Conservation (phyloP, 2,113 vertebrate species). For the Scomber japonicus region DNA sequence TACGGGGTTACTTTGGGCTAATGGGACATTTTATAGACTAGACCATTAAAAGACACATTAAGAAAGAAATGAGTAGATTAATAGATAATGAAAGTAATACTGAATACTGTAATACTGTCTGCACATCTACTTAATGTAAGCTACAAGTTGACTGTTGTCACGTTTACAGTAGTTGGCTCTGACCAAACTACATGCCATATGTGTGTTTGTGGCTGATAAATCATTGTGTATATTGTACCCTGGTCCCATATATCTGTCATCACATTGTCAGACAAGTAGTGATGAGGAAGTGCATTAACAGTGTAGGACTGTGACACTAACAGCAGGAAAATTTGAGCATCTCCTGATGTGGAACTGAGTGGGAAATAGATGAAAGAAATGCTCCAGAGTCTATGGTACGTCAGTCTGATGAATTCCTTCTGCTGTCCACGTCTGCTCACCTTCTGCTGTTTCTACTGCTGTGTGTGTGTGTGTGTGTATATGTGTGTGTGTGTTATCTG, state of each 20-base stretch:
- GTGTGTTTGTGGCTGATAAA: constrained; percentile 14
- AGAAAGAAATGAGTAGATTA: too few relatives aligned
- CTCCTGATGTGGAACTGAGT: constrained; percentile 36
- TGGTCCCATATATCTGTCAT: constrained; percentile 18
- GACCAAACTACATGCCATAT: not conserved
- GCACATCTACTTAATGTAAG: not conserved
- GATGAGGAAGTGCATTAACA: not conserved
- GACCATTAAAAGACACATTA: too few relatives aligned
- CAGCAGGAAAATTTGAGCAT: constrained; percentile 3
- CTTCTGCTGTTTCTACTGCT: constrained; percentile 67
- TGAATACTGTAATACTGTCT: not conserved
- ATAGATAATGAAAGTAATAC: too few relatives aligned
- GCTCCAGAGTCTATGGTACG: constrained; percentile 20
- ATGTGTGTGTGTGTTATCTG: not conserved
- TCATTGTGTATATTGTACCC: constrained; percentile 26
- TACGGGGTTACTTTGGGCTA: too few relatives aligned
- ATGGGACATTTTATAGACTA: too few relatives aligned
- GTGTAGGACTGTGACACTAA: constrained; percentile 20
- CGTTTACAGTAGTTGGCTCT: constrained; percentile 4
- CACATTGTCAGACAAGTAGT: constrained; percentile 13
- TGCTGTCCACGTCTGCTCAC: constrained; percentile 64
- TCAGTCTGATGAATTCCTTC: constrained; percentile 66
- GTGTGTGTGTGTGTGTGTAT: constrained; percentile 16
- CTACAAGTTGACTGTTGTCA: not conserved
- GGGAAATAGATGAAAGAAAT: constrained; percentile 50